Conservation (phyloP, 2,888 invertebrate genomes). For the Frankliniella fusca region DNA sequence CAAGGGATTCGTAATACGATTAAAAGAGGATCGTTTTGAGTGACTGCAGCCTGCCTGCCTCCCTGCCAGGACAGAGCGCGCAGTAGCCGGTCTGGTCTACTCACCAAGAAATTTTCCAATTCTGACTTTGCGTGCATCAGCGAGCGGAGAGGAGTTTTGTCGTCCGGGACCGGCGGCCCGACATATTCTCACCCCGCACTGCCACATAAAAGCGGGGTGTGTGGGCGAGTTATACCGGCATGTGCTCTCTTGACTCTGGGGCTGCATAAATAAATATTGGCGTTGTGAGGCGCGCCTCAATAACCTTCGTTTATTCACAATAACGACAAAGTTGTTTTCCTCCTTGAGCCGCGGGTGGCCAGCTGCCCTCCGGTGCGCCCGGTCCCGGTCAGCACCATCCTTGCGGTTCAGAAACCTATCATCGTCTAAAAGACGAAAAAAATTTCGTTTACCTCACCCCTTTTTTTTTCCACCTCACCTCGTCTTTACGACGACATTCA, state of each 20-base stretch:
- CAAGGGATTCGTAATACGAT: conserved; percentile 1
- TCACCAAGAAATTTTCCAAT: neutral
- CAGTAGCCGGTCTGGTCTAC: no score
- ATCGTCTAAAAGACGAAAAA: no score
- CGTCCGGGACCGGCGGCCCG: neutral
- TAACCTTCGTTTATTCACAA: conserved; percentile 5
- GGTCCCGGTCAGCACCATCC: neutral
- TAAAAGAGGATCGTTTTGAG: neutral
- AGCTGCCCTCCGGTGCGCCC: neutral
- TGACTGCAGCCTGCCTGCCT: neutral
- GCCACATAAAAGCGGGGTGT: neutral
- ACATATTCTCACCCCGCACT: neutral
- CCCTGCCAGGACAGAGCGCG: neutral
- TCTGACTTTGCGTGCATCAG: neutral
- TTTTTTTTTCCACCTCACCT: no score
- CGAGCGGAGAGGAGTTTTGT: neutral
- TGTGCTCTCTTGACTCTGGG: conserved; percentile 8
- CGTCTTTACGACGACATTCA: no score
- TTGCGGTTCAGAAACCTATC: neutral
- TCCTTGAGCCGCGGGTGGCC: neutral
- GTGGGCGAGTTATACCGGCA: neutral
- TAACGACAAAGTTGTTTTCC: conserved; percentile 17
- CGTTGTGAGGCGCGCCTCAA: conserved; percentile 1
- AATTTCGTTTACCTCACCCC: no score
- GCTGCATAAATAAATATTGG: conserved; percentile 19